Evolutionary conservation across 2,888 invertebrate genomes (phyloP).

Genomic region (Drosophila anceps): DNA sequence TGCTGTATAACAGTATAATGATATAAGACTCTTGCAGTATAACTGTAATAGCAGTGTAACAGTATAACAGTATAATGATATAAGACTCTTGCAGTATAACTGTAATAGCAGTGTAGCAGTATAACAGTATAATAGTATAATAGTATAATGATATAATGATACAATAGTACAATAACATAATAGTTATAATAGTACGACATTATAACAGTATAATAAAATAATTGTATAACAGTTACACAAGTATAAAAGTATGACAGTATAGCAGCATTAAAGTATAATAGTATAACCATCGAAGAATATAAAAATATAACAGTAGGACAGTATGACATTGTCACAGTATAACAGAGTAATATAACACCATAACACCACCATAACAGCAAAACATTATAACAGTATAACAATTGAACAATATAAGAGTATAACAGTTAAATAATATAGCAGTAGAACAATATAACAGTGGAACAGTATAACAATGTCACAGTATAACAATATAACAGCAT

Average conservation of each 20-base stretch:
- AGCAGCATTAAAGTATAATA: not conserved
- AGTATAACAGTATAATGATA: not conserved
- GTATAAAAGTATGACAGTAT: not conserved
- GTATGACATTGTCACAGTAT: not conserved
- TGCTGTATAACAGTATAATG: not conserved
- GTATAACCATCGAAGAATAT: too few relatives aligned
- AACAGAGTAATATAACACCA: not conserved
- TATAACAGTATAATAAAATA: too few relatives aligned
- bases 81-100: not conserved
- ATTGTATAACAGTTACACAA: too few relatives aligned
- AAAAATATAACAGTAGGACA: not conserved
- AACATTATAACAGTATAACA: not conserved
- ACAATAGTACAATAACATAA: not conserved
- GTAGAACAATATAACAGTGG: not conserved
- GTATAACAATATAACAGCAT: not conserved
- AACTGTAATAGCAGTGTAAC: not conserved
- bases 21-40: not conserved
- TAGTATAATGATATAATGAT: not conserved
- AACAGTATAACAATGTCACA: not conserved
- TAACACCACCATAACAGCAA: not conserved
- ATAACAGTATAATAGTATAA: not conserved
- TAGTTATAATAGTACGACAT: not conserved
- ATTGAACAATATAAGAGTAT: not conserved
- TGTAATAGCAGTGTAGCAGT: not conserved
- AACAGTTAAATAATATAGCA: not conserved